phyloP scores from a whole-genome alignment of 1,140 invertebrate genomes.

The Magallana ariakensis region DNA sequence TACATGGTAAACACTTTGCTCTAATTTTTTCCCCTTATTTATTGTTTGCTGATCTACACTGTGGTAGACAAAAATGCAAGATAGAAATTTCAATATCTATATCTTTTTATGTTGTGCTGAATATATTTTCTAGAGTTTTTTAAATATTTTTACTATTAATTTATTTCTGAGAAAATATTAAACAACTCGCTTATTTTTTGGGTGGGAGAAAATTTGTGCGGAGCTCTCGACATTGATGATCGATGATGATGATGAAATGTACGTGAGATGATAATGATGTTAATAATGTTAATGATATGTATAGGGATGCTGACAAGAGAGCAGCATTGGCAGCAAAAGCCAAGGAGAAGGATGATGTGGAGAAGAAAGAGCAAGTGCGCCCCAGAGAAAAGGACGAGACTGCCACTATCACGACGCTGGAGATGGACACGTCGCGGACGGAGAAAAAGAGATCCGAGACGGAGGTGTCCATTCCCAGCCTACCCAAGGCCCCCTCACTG shows the following conservation, averaged over 20 bases:
- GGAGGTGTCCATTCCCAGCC: constrained; percentile 68
- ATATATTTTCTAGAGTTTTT: no score
- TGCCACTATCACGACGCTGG: constrained; percentile 43
- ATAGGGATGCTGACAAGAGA: constrained; percentile 71
- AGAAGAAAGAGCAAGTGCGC: constrained; percentile 53
- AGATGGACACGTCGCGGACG: constrained; percentile 55
- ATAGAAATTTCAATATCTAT: no score
- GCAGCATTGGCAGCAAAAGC: constrained; percentile 64
- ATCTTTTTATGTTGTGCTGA: no score
- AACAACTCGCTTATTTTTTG: no score
- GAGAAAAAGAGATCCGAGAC: constrained; percentile 60
- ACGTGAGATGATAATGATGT: not conserved
- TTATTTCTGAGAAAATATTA: no score
- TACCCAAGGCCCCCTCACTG: constrained; percentile 74
- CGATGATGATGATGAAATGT: not conserved
- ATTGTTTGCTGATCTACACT: no score
- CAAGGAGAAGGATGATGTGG: constrained; percentile 58
- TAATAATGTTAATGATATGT: constrained; percentile 17
- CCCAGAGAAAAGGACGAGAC: constrained; percentile 37
- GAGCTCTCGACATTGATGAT: no score
- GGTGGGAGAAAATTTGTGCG: no score
- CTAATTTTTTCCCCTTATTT: no score
- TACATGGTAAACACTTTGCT: no score
- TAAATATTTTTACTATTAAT: no score
- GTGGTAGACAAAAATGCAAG: no score